Percentiles rank a stretch among this genome's conserved stretches.
Conservation (phyloP, 1,140 invertebrate genomes). For the Acromyrmex heyeri region DNA sequence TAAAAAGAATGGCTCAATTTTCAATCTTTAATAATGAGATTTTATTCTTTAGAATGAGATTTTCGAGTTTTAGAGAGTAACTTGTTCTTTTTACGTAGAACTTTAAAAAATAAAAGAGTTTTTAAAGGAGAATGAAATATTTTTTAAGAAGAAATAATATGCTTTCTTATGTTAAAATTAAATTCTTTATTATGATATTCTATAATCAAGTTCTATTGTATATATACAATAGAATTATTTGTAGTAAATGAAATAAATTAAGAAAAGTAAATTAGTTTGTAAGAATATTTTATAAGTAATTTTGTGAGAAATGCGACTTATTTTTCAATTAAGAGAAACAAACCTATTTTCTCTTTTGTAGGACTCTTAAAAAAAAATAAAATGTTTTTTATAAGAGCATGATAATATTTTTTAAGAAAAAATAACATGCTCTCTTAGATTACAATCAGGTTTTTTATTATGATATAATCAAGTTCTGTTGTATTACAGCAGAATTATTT, state of each 20-base stretch:
- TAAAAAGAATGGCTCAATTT: no score
- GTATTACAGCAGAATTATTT: slow-evolving; percentile 8
- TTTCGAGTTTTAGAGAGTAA: background rate
- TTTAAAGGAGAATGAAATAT: background rate
- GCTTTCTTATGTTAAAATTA: background rate
- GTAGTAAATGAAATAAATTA: background rate
- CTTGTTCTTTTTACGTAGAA: background rate
- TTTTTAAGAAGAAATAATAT: background rate
- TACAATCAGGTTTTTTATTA: background rate
- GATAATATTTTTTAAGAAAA: background rate
- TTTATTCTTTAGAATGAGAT: no score
- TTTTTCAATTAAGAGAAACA: no score
- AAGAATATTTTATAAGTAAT: no score
- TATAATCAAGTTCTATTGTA: background rate
- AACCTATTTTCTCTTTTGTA: no score
- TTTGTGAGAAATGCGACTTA: no score
- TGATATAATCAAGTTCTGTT: background rate
- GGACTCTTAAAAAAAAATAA: no score
- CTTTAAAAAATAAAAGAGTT: background rate
- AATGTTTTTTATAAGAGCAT: no score
- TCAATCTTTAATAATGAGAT: no score
- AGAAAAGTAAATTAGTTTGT: no score
- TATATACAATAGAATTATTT: slow-evolving; percentile 7
- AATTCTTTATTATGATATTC: background rate
- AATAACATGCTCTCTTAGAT: background rate